phyloP scores from a whole-genome alignment of 2,113 vertebrate genomes.

The Aramus guarauna region DNA sequence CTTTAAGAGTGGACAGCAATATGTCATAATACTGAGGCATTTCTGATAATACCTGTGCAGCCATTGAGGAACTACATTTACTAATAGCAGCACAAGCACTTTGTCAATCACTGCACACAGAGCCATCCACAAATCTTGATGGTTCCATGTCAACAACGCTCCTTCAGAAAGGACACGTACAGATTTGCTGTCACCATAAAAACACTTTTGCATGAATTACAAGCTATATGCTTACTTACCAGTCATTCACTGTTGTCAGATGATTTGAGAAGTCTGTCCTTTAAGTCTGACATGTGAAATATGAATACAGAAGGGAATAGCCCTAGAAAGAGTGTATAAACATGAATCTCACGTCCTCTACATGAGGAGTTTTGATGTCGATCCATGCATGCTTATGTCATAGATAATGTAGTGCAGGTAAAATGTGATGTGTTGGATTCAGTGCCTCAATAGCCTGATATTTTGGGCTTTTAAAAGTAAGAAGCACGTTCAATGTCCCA shows the following conservation, averaged over 20 bases:
- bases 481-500: not conserved
- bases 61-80: not conserved
- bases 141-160: not conserved
- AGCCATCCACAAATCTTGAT: constrained; percentile 52
- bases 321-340: not conserved
- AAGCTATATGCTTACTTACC: constrained; percentile 30
- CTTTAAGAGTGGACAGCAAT: not conserved
- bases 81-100: constrained; percentile 32
- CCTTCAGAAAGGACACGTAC: constrained; percentile 15
- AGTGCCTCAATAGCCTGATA: not conserved
- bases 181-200: constrained; percentile 57
- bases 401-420: not conserved
- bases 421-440: not conserved
- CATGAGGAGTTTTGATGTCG: not conserved
- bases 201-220: constrained; percentile 54
- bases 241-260: constrained; percentile 42
- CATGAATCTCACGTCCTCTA: not conserved
- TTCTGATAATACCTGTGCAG: constrained; percentile 2
- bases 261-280: constrained; percentile 47
- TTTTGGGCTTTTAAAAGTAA: not conserved
- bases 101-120: constrained; percentile 38
- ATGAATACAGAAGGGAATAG: not conserved
- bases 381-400: not conserved
- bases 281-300: constrained; percentile 23
- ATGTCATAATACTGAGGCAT: constrained; percentile 14